Base-by-base conservation (phyloP, 2,113 vertebrate species). In the Cisticola juncidis region DNA sequence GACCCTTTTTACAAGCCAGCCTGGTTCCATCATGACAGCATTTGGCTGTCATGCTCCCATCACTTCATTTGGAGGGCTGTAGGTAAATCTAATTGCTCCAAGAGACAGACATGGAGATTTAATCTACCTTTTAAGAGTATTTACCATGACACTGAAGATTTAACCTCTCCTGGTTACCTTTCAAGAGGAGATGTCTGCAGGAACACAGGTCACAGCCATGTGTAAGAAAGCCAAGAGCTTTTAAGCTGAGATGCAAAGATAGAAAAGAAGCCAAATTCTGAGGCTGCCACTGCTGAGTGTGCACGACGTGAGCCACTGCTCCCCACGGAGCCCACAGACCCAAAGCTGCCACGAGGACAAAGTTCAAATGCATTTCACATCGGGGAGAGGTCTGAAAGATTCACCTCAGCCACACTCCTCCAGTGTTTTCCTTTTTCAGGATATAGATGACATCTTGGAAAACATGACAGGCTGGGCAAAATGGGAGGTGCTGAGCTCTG, bases 11-110 rank as follows among this genome's bases (percentile, higher is more conserved):
- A 92, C 71, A 90, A 88, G 62, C 36, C 85, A 90, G 42, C 19
- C 78, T 56, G 47, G 73, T 87, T 91, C 84, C 51, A 71, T 50
- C 73, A 66, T 13, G 33, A 94, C 4, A 12, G 68, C 47, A 86
- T 60, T 47, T 86, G 88, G 71, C 71, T 93, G 35, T 22, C 73
- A 47, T 22, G 14, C 56, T 45, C 50, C 44, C 64, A 54, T 54
- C 88, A 81, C 92, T 88, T 92, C 85, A 94, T 95, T 51, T 88
- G 86, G 82, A 86, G 60, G 68, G 26, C 76, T 88, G 38, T 13
- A 90, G 26, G 14, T 1, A 6, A 93, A 62, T 35, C 24, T 77
- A 42, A 70, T 72, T 70, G 72, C 56, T 93, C n/a, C 60, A 92
- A 83, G 64, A 72, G 68, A 92, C 76, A 88, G 58, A 58, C 17